Base-by-base conservation (phyloP, 2,797 vertebrate species). In the Sebastes trivittatus region DNA sequence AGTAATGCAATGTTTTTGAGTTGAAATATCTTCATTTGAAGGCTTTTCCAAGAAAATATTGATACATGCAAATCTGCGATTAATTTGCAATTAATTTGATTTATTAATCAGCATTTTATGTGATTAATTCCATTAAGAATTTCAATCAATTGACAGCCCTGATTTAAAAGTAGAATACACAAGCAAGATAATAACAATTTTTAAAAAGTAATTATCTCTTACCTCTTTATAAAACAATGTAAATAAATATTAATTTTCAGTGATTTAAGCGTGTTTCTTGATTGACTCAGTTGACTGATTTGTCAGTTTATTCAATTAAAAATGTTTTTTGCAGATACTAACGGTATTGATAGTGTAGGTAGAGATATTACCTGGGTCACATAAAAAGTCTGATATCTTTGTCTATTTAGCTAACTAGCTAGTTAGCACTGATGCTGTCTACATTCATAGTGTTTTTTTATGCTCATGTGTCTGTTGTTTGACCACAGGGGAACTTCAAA, bases 401-500 rank as follows among this genome's bases (percentile, higher is more conserved):
- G 23, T 5, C 52, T 13, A 10, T 20, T 29, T 7, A 16, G 2
- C 16, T 22, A 25, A 14, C 22, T 7, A 11, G 10, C 25, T 13
- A 7, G 2, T 68, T 14, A 16, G 2, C 25, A 1, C 20, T 18
- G 2, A 64, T 29, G 4, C n/a, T 1, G 22, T 55, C 60, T 23
- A 7, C 14, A 23, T 66, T 56, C 11, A 16, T 25, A 20, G 27
- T 18, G 22, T 23, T 25, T 79, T 75, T 4, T 87, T 4, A 34
- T 36, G 4, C 20, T 27, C 8, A 10, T 27, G 18, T 23, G 2
- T 65, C 2, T 72, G 3, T 78, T 56, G 11, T 23, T 82, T 52
- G 70, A 5, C 75, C 55, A 68, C 95, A 99, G 98, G 96, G 96
- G 95, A 88, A 94, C 94, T 76, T 94, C 96, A 62, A 95, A 96